These are phyloP conservation scores for Pipistrellus kuhlii DNA, from an alignment of 2,797 vertebrate genomes.

Conservation along the genomic window DNA sequence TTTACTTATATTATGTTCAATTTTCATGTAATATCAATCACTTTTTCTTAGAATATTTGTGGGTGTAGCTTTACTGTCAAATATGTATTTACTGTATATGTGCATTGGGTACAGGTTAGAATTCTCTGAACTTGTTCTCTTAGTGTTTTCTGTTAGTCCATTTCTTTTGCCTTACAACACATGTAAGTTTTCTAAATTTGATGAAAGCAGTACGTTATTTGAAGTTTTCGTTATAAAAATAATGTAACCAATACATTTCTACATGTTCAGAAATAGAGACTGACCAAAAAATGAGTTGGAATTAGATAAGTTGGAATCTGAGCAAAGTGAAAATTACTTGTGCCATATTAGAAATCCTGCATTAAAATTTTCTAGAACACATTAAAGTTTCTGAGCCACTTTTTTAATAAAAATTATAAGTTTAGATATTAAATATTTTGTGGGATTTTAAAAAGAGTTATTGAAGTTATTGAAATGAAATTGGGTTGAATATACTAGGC, in stretches of 20 bases:
- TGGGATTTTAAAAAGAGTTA: conserved; percentile 27
- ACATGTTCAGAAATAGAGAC: neutral
- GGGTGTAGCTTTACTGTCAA: neutral
- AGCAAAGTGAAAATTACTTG: conserved; percentile 42
- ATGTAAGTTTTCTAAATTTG: neutral
- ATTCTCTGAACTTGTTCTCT: neutral
- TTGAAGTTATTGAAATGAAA: neutral
- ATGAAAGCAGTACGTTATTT: neutral
- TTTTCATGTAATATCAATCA: conserved; percentile 20
- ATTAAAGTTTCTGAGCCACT: neutral
- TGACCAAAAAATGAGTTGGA: neutral
- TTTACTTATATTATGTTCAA: neutral
- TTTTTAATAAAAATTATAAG: neutral
- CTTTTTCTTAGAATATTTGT: neutral
- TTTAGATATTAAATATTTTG: conserved; percentile 23
- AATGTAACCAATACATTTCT: neutral
- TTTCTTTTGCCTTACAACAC: neutral
- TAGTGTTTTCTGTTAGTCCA: neutral
- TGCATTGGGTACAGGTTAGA: neutral
- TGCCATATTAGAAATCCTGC: neutral
- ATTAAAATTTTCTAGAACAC: conserved; percentile 45
- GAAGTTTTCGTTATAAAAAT: neutral
- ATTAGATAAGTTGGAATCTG: neutral
- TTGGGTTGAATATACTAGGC: neutral
- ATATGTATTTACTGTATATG: neutral